These are phyloP conservation scores for Ciconia boyciana DNA, from an alignment of 2,113 vertebrate species.

Conservation along the genomic window DNA sequence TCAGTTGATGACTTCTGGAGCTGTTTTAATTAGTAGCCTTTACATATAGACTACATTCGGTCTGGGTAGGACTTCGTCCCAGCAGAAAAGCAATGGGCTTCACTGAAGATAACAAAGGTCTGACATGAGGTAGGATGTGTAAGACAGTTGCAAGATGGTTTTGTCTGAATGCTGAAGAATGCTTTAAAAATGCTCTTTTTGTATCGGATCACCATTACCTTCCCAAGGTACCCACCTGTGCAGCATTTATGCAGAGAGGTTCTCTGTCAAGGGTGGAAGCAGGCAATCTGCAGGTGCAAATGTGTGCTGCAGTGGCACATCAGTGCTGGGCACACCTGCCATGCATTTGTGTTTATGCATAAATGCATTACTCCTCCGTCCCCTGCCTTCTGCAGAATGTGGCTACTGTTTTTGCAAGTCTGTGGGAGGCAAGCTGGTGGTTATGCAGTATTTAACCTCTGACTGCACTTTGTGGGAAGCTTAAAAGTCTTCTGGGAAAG, in stretches of 20 bases:
- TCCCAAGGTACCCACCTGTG: background rate
- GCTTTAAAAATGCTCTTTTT: background rate
- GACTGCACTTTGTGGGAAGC: fast-evolving
- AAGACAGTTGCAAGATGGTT: background rate
- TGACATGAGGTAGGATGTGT: background rate
- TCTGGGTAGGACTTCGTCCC: background rate
- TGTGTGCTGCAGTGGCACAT: background rate
- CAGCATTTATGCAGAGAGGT: background rate
- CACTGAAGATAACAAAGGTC: background rate
- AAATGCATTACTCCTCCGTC: background rate
- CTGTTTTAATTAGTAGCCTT: background rate
- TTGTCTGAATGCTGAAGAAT: background rate
- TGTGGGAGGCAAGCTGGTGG: background rate
- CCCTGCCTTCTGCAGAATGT: background rate
- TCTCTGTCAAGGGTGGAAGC: background rate
- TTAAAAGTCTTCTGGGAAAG: background rate
- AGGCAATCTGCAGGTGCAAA: background rate
- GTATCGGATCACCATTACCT: background rate
- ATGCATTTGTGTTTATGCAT: background rate
- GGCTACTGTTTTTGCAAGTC: background rate
- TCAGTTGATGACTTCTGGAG: background rate
- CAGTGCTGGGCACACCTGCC: background rate
- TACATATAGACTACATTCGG: background rate
- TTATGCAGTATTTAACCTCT: background rate
- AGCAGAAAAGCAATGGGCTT: background rate